Base-by-base conservation (phyloP, 2,113 vertebrate species). In the Archocentrus centrarchus region DNA sequence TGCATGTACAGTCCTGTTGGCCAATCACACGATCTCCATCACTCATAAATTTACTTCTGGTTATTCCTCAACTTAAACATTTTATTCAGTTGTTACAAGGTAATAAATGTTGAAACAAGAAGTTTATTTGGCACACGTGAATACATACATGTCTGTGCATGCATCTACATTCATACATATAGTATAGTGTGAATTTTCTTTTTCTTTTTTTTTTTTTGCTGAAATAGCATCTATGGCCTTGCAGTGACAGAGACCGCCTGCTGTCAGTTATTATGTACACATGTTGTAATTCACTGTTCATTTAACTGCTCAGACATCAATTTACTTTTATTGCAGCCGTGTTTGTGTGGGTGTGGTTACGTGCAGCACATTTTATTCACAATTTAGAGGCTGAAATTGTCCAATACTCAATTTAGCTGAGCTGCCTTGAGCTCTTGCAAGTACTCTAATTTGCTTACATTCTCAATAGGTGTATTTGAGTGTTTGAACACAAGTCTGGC, bases 401-500 rank as follows among this genome's bases (percentile, higher is more conserved):
- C 70, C 66, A 75, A 47, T 41, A 53, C 18, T 59, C 63, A 58
- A 80, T 90, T 92, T 86, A 91, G 75, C 85, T 53, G 22, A 82
- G 64, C 79, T 83, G 68, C 86, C 79, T 83, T 81, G 47, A 93
- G 81, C 79, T 37, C 32, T 85, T 66, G 44, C 77, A 61, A 87
- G 68, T 79, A 39, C 81, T 84, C 61, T 92, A 59, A 92, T 91
- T 93, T 89, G 85, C 82, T 88, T 90, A 77, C 73, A 24, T 86
- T 91, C 86, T 92, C 86, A 92, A 78, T 86, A 84, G 81, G 68
- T 82, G 58, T 86, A 63, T 92, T 92, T 88, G 78, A 82, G 81
- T 84, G 20, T 93, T 91, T 90, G 81, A 81, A 86, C 81, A 89
- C 91, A 84, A 87, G 63, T 87, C 78, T 75, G 44, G 57, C 58